Percentiles rank a stretch among this genome's conserved stretches.
Evolutionary conservation across 2,888 invertebrate species (phyloP).

Genomic region (Lepas anatifera): DNA sequence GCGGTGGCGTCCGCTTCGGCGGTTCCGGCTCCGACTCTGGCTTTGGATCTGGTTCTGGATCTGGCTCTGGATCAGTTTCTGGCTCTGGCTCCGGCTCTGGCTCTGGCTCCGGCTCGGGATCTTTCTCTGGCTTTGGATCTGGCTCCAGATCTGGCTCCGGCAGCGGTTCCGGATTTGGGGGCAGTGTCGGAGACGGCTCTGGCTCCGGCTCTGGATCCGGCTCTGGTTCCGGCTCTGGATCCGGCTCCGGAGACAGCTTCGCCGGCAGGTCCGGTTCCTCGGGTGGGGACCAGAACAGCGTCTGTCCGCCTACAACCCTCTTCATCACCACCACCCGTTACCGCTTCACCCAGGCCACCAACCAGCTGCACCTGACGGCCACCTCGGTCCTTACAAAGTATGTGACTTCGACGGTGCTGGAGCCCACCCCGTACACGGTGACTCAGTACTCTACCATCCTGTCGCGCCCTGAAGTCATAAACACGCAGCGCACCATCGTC

Average conservation of each 20-base stretch:
- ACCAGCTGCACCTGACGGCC: neutral
- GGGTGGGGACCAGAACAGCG: no score
- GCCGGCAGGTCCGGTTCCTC: no score
- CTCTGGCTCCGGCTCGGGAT: neutral
- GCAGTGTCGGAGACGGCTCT: no score
- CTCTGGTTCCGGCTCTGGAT: neutral
- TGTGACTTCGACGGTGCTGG: neutral
- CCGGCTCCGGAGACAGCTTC: neutral
- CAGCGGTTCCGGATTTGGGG: neutral
- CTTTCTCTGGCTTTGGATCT: neutral
- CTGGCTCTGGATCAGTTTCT: no score
- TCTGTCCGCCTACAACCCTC: neutral
- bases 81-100: neutral
- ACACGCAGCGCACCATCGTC: neutral
- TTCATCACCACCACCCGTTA: neutral
- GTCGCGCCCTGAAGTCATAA: neutral
- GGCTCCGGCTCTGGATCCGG: no score
- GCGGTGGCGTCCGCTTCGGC: no score
- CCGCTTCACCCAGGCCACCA: neutral
- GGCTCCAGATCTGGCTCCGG: neutral
- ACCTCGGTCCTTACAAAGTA: neutral
- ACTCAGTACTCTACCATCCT: neutral
- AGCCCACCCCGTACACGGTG: neutral
- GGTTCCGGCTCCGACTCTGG: no score
- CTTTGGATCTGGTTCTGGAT: no score